Evolutionary conservation across 2,888 invertebrate species (phyloP).

Genomic region (Drosophila sordidapex): DNA sequence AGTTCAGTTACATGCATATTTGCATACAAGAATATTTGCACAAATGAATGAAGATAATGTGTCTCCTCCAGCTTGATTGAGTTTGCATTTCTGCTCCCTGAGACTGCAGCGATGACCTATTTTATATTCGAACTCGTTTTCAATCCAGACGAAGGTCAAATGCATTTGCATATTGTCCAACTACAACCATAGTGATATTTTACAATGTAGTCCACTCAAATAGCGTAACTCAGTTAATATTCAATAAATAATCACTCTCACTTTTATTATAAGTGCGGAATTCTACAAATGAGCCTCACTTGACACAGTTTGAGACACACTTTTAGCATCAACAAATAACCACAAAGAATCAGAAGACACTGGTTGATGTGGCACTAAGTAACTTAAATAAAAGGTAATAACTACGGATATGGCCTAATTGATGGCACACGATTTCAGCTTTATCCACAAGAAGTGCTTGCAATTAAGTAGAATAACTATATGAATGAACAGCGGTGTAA

Average conservation of each 20-base stretch:
- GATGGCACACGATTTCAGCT: neutral
- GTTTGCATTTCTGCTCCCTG: slow-evolving; percentile 5
- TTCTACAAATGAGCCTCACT: neutral
- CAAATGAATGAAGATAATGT: slow-evolving; percentile 15
- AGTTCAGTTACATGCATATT: slow-evolving; percentile 12
- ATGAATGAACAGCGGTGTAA: slow-evolving; percentile 2
- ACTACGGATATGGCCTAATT: neutral
- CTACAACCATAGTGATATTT: neutral
- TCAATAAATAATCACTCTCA: neutral
- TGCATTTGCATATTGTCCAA: slow-evolving; percentile 47
- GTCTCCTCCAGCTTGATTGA: neutral
- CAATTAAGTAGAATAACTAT: neutral
- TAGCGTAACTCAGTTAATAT: neutral
- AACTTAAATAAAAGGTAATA: neutral
- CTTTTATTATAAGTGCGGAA: neutral
- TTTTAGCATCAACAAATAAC: neutral
- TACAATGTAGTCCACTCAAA: slow-evolving; percentile 13
- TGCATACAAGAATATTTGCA: slow-evolving; percentile 2
- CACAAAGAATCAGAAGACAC: neutral
- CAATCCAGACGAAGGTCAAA: slow-evolving; percentile 64
- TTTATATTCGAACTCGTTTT: slow-evolving; percentile 39
- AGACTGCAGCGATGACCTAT: slow-evolving; percentile 37
- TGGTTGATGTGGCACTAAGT: neutral
- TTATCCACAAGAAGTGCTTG: neutral
- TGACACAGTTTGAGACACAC: neutral